phyloP scores from a whole-genome alignment of 2,113 vertebrate genomes.

The Muscicapa adusta region DNA sequence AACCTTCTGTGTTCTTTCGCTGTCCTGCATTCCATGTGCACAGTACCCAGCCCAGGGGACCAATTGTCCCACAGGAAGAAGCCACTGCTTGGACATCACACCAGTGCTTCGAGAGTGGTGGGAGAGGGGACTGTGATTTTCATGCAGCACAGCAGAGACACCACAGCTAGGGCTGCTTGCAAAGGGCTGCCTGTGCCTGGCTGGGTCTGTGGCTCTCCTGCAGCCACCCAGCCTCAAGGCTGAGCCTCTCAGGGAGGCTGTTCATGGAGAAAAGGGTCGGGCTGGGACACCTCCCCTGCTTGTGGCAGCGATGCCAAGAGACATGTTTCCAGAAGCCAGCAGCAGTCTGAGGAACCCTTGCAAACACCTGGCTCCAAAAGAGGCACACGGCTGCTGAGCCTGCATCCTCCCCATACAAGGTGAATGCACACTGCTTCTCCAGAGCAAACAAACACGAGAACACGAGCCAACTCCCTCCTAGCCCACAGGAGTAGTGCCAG shows the following conservation, averaged over 20 bases:
- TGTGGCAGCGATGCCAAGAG: fast-evolving
- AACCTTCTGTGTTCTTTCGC: background rate
- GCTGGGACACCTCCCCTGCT: background rate
- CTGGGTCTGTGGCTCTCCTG: background rate
- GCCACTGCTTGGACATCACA: fast-evolving
- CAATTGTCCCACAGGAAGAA: background rate
- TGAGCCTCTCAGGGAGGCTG: background rate
- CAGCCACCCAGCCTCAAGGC: background rate
- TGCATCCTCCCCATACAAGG: background rate
- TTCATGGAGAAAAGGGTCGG: fast-evolving
- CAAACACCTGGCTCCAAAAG: background rate
- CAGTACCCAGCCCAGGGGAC: background rate
- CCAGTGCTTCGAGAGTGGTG: fast-evolving
- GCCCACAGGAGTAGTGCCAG: background rate
- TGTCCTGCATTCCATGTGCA: background rate
- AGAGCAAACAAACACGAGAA: background rate
- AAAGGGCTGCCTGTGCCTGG: background rate
- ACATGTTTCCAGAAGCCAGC: background rate
- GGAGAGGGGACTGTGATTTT: fast-evolving
- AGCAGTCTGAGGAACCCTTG: background rate
- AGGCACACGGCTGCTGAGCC: background rate
- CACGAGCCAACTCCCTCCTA: background rate
- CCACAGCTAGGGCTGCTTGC: background rate
- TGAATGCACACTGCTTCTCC: background rate
- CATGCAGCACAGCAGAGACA: background rate